Conservation (phyloP, 2,888 invertebrate genomes). For the Falcaria lacertinaria region DNA sequence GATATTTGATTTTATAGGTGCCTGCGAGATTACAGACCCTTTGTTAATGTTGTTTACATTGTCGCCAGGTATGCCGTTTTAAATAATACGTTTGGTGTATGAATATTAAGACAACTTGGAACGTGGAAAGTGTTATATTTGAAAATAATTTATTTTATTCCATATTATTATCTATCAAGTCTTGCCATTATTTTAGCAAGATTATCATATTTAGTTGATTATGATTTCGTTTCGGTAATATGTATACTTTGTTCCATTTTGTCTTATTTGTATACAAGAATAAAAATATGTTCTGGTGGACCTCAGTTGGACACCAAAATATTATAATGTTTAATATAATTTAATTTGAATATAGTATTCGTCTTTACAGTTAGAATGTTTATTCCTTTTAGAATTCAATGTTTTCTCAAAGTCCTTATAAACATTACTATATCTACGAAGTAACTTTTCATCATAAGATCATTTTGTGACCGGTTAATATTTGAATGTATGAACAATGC, state of each 20-base stretch:
- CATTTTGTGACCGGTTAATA: too few relatives aligned
- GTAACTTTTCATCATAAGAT: too few relatives aligned
- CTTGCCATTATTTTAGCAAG: too few relatives aligned
- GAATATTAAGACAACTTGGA: constrained; percentile 38
- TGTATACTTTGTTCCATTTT: not conserved
- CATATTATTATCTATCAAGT: too few relatives aligned
- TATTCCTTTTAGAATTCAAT: not conserved
- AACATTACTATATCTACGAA: not conserved
- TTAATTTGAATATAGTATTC: too few relatives aligned
- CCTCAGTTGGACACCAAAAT: too few relatives aligned
- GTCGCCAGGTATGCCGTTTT: constrained; percentile 79
- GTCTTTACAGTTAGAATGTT: not conserved
- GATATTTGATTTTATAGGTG: constrained; percentile 76
- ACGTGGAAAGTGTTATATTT: too few relatives aligned
- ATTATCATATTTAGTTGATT: too few relatives aligned
- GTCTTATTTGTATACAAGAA: constrained; percentile 1
- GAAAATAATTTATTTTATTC: too few relatives aligned
- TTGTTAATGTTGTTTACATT: constrained; percentile 80
- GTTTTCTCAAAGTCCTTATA: not conserved
- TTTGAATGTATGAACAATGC: constrained; percentile 22
- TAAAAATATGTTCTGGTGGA: constrained; percentile 4
- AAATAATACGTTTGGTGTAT: constrained; percentile 57
- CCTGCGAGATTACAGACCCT: constrained; percentile 75
- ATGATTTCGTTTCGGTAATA: not conserved
- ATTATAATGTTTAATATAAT: too few relatives aligned